Base-by-base conservation (phyloP, 2,888 invertebrate species). In the Rhopalosiphum nymphaeae region DNA sequence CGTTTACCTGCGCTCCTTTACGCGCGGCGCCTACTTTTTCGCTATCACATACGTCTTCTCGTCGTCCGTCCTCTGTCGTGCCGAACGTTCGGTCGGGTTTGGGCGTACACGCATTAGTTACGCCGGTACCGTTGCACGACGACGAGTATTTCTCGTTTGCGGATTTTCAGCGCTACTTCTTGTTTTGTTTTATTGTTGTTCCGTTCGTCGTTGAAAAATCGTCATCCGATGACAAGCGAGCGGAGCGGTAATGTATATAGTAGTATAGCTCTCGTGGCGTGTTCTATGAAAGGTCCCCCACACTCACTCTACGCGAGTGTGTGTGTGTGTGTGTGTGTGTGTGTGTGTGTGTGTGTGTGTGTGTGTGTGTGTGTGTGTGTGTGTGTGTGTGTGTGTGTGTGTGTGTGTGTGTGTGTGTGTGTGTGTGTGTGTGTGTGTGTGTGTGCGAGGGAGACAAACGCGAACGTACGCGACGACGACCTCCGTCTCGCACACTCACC, bases 1-100 rank as follows among this genome's bases (percentile, higher is more conserved):
- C 86, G 61, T 91, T 91, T 86, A 86, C 86, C 91, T 7, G 86
- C 36, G 21, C 85, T 36, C 85, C 84, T 57, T 89, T 26, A 42
- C 42, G 13, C 11, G 85, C n/a, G n/a, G 36, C n/a, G 29, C 9
- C 11, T 44, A 26, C 44, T 11, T 86, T 86, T 46, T 44, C 13
- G 13, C 42, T 42, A 44, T 1, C 85, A 29, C 49, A 53, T 53
- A 7, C 44, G 44, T 46, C 44, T 16, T 21, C 78, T 21, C 36
- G 2, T 78, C 78, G 78, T 78, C 21, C 86, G 86, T n/a, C 16
- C 42, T 0, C n/a, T 53, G 26, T 11, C 4, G 85, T 44, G 5
- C 86, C 46, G n/a, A n/a, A 49, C 44, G 11, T 44, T 44, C 26
- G 44, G 36, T 78, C 36, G 16, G 16, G 7, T 78, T 36, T 16